phyloP scores from a whole-genome alignment of 2,888 invertebrate genomes.

The Polydrusus pterygomalis region DNA sequence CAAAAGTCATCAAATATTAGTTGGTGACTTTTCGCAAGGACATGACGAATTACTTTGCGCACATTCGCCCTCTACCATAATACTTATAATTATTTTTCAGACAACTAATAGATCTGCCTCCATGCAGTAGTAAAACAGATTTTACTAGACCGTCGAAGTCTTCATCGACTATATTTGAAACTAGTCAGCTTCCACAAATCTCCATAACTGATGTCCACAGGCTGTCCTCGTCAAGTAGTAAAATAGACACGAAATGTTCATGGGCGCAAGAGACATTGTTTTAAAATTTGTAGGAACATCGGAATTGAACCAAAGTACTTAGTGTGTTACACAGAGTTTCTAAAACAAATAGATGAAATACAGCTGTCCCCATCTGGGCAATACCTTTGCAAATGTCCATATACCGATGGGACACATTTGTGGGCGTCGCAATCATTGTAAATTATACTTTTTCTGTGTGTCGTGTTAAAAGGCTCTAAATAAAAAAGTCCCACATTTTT shows the following conservation, averaged over 20 bases:
- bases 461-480: too few relatives aligned
- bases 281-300: slow-evolving; percentile 70
- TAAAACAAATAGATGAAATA: too few relatives aligned
- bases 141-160: slow-evolving; percentile 49
- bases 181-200: slow-evolving; percentile 60
- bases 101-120: slow-evolving; percentile 46
- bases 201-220: slow-evolving; percentile 65
- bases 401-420: too few relatives aligned
- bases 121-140: slow-evolving; percentile 40
- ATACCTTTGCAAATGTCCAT: too few relatives aligned
- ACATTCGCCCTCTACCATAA: neutral
- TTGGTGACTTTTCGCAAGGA: too few relatives aligned
- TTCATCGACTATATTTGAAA: slow-evolving; percentile 62
- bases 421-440: too few relatives aligned
- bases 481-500: too few relatives aligned
- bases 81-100: slow-evolving; percentile 25
- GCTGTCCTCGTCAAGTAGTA: slow-evolving; percentile 64
- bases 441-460: too few relatives aligned
- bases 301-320: neutral
- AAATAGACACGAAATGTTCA: slow-evolving; percentile 72
- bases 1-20: too few relatives aligned
- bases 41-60: too few relatives aligned
- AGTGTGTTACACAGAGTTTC: neutral
- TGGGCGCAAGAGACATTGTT: slow-evolving; percentile 89
- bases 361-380: too few relatives aligned